Percentiles rank a stretch among this genome's conserved stretches.
phyloP scores from a whole-genome alignment of 2,797 vertebrate species.

The Macrochelys suwanniensis region DNA sequence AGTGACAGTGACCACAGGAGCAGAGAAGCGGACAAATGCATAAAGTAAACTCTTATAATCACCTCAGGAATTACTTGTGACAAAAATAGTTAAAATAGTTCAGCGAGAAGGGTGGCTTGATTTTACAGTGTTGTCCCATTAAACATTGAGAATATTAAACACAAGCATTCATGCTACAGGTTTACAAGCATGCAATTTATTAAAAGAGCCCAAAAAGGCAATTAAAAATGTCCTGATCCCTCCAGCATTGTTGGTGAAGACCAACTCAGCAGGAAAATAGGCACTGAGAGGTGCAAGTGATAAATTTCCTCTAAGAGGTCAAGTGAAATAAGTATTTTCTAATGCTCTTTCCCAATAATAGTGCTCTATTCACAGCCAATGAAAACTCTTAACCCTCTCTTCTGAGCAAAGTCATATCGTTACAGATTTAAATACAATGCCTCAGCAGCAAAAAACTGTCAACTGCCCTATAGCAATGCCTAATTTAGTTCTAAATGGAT shows the following conservation, averaged over 20 bases:
- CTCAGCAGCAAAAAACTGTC: background rate
- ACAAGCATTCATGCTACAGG: background rate
- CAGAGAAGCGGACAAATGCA: background rate
- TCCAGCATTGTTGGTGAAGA: background rate
- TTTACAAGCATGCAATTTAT: background rate
- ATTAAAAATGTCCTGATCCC: background rate
- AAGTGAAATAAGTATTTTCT: background rate
- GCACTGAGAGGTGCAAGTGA: background rate
- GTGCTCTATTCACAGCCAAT: background rate
- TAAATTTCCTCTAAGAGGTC: background rate
- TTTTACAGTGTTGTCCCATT: background rate
- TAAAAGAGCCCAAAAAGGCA: background rate
- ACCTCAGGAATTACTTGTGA: background rate
- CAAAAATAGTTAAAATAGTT: background rate
- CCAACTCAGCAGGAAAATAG: background rate
- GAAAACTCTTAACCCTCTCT: background rate
- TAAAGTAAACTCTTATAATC: background rate
- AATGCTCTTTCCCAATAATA: background rate
- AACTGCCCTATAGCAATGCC: background rate
- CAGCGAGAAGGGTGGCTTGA: background rate
- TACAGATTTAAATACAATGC: background rate
- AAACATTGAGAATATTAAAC: background rate
- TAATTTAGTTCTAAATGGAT: background rate
- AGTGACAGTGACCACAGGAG: accelerated
- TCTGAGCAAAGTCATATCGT: background rate